A percentile compares a stretch with the other conserved stretches of the same genome.
Conservation (phyloP, 1,140 invertebrate genomes). For the Hesperophylax magnus region DNA sequence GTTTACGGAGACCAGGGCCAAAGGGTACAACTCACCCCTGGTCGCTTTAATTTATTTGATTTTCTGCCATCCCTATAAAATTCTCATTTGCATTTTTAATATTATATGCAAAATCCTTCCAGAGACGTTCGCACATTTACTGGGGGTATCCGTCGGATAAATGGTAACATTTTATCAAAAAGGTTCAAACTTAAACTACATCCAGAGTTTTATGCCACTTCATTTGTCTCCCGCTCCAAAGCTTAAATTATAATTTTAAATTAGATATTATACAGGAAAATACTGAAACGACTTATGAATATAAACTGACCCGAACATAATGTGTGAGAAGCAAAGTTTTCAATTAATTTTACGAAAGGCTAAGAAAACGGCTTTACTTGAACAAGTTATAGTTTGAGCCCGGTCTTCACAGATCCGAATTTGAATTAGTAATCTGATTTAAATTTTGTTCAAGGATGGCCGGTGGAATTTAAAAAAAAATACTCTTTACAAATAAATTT, state of each 20-base stretch:
- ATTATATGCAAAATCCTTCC: conserved; percentile 48
- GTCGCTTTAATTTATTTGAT: conserved; percentile 55
- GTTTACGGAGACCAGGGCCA: background rate
- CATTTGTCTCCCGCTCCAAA: background rate
- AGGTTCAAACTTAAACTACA: conserved; percentile 23
- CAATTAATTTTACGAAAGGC: too few species aligned
- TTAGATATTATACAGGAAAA: background rate
- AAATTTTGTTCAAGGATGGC: too few species aligned
- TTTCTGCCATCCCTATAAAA: conserved; percentile 48
- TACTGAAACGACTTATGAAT: too few species aligned
- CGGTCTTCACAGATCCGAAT: too few species aligned
- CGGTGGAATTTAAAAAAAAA: too few species aligned
- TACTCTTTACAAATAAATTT: too few species aligned
- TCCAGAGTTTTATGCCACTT: background rate
- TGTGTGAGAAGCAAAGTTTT: too few species aligned
- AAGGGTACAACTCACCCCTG: conserved; percentile 35
- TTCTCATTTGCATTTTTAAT: conserved; percentile 58
- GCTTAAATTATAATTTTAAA: conserved; percentile 5
- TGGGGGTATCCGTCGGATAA: conserved; percentile 12
- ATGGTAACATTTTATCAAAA: conserved; percentile 36
- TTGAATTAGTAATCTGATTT: too few species aligned
- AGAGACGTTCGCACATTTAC: conserved; percentile 39
- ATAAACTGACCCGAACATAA: too few species aligned
- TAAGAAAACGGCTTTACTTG: too few species aligned
- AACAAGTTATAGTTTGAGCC: too few species aligned